phyloP scores from a whole-genome alignment of 2,113 vertebrate species.

The Phycodurus eques region DNA sequence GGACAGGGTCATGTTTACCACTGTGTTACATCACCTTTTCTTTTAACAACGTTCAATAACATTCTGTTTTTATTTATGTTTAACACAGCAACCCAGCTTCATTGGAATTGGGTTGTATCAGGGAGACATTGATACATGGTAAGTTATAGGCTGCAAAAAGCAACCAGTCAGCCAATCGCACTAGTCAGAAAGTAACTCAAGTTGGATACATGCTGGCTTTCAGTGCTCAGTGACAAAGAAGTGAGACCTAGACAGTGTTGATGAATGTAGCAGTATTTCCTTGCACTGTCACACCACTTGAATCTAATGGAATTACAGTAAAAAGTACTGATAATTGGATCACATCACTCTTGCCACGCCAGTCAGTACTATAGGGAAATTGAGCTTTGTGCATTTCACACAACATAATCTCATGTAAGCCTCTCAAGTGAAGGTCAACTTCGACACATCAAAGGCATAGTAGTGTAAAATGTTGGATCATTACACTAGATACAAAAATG shows the following conservation, averaged over 20 bases:
- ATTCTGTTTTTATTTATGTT: no score
- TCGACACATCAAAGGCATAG: constrained; percentile 34
- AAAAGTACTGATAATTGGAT: constrained; percentile 16
- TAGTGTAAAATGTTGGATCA: constrained; percentile 11
- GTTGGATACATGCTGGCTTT: constrained; percentile 33
- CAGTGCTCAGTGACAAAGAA: constrained; percentile 34
- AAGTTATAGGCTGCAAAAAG: constrained; percentile 6
- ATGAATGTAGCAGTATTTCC: constrained; percentile 33
- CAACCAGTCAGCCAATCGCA: constrained; percentile 26
- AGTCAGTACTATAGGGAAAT: constrained; percentile 4
- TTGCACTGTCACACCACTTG: not conserved
- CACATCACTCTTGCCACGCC: constrained; percentile 13
- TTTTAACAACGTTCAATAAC: no score
- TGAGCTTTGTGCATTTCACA: constrained; percentile 13
- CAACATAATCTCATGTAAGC: constrained; percentile 43
- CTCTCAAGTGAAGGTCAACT: constrained; percentile 34
- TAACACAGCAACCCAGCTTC: no score
- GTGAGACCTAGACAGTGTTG: constrained; percentile 41
- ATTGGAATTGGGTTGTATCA: no score
- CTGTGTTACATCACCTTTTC: no score
- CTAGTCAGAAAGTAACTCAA: constrained; percentile 57
- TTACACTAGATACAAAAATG: constrained; percentile 18
- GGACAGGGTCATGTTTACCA: no score
- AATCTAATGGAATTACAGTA: constrained; percentile 21
- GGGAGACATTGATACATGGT: not conserved